phyloP scores from a whole-genome alignment of 1,140 invertebrate genomes.

The Diachasma alloeum region DNA sequence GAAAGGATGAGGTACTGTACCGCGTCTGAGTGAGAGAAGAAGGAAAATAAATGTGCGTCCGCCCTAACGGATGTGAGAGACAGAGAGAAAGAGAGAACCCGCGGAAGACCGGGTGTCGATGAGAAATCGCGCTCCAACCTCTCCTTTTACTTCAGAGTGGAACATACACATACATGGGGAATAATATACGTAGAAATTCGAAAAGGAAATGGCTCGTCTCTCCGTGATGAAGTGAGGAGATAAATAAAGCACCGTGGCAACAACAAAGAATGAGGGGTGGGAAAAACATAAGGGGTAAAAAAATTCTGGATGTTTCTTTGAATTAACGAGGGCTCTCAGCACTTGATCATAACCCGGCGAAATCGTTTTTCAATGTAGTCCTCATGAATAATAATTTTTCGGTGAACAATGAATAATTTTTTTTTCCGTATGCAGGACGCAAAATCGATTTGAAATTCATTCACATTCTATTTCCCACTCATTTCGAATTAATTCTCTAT shows the following conservation, averaged over 20 bases:
- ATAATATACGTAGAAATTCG: slow-evolving; percentile 20
- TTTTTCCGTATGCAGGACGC: too few relatives aligned
- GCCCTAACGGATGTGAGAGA: background rate
- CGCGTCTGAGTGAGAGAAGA: background rate
- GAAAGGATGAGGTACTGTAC: background rate
- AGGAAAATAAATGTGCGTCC: slow-evolving; percentile 19
- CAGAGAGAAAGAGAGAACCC: background rate
- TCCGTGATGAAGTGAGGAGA: background rate
- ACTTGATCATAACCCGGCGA: background rate
- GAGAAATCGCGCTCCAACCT: slow-evolving; percentile 6
- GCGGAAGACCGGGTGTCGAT: slow-evolving; percentile 1
- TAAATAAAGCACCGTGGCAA: slow-evolving; percentile 10
- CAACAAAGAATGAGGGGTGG: background rate
- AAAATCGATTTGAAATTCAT: too few relatives aligned
- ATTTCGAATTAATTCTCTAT: too few relatives aligned
- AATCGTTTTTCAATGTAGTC: background rate
- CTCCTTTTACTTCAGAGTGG: background rate
- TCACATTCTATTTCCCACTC: too few relatives aligned
- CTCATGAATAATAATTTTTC: background rate
- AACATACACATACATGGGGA: background rate
- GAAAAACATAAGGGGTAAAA: background rate
- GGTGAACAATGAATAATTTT: too few relatives aligned
- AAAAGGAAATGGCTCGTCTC: slow-evolving; percentile 13
- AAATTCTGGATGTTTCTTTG: background rate
- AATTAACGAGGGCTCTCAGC: background rate